A percentile compares a stretch with the other conserved stretches of the same genome.
Conservation (phyloP, 2,888 invertebrate genomes). For the Cyrtodaria siliqua region DNA sequence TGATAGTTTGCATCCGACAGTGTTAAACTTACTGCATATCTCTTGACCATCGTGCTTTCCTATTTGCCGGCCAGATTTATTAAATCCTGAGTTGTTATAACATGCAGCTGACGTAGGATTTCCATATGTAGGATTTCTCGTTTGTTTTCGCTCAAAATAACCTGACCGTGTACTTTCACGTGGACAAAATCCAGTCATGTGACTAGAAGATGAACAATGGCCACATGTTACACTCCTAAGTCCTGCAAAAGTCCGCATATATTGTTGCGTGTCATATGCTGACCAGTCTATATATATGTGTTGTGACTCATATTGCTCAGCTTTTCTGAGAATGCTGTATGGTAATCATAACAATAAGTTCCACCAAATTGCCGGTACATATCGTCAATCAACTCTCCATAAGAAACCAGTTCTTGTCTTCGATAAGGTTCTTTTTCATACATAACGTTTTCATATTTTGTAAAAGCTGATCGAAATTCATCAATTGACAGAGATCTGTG, state of each 20-base stretch:
- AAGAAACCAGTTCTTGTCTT: background rate
- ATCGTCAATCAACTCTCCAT: background rate
- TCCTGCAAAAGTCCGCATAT: background rate
- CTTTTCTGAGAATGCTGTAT: constrained; percentile 9
- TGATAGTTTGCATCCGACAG: no score
- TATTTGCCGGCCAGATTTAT: no score
- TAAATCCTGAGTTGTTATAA: no score
- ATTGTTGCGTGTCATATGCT: background rate
- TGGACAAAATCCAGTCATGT: no score
- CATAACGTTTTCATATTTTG: background rate
- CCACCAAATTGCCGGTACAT: constrained; percentile 4
- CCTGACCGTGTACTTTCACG: no score
- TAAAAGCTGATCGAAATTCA: constrained; percentile 6
- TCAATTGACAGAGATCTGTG: background rate
- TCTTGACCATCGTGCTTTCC: no score
- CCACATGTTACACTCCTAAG: no score
- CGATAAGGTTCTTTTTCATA: background rate
- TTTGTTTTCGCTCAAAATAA: no score
- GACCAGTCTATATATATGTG: background rate
- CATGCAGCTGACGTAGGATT: no score
- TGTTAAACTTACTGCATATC: no score
- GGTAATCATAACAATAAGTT: constrained; percentile 6
- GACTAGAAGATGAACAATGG: no score
- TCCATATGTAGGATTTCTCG: no score
- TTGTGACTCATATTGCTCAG: background rate